Evolutionary conservation across 2,888 invertebrate genomes (phyloP), one percentile per base, ranked within the genome.

Genomic region (Pristionchus arcanus): DNA sequence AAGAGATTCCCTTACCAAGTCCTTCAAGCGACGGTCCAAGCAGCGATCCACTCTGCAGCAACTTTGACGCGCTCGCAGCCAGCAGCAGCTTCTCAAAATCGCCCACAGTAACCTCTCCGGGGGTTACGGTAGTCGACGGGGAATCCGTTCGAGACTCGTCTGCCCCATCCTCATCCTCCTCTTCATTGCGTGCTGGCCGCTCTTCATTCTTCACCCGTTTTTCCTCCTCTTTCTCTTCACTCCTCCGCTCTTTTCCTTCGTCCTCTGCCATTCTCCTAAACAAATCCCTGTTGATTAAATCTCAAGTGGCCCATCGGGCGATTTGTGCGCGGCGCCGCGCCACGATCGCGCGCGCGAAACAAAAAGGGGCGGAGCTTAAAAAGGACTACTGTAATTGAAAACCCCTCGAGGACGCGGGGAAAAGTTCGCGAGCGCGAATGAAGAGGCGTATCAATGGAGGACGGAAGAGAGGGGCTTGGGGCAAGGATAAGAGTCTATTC

Each of bases 311-410:
- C 34, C 85, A 34, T 74, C 34, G 71, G n/a, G n/a, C 15, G 34
- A 42, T 5, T 77, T 37, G 77, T 77, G 37, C 77, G 77, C n/a
- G 25, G 42, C 77, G 34, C 25, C 49, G 49, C 77, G n/a, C 42
- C 31, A 25, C 53, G 53, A 25, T 15, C 42, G 77, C 19, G 77
- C 77, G n/a, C 42, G 9, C 34, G 74, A 74, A 13, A 74, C 34
- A 37, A 34, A 31, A 55, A 37, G 21, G 89, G 89, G 89, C 89
- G 89, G 89, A 63, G 89, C 81, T 37, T 88, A 74, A 1, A 28
- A 88, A 34, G 88, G 74, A 21, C 88, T 88, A 88, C 88, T 74
- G 88, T 88, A 88, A 89, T 34, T 81, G 89, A 81, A 53, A 59
- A 84, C 16, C 55, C 55, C 55, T n/a, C n/a, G 84, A 21, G 55